Percentiles rank a stretch among this genome's conserved stretches.
Conservation (phyloP, 2,888 invertebrate genomes). For the Incurvaria masculella region DNA sequence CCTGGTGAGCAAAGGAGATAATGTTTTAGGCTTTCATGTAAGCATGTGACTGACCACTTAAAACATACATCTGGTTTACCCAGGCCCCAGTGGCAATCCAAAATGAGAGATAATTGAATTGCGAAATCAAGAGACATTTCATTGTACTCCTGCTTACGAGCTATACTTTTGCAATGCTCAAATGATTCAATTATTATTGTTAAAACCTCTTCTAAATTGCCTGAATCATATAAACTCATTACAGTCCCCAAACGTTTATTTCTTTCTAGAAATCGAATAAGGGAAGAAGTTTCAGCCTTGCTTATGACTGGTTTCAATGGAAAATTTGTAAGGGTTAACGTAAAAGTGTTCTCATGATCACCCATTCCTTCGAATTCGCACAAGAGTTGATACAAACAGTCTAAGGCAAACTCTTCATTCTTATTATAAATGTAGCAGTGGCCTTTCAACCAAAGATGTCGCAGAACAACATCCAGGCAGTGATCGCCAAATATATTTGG, state of each 20-base stretch:
- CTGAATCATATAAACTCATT: constrained; percentile 61
- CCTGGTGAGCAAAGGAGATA: constrained; percentile 51
- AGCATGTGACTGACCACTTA: constrained; percentile 72
- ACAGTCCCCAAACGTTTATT: constrained; percentile 61
- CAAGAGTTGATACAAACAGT: constrained; percentile 39
- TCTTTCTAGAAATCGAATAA: constrained; percentile 43
- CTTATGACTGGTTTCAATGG: constrained; percentile 37
- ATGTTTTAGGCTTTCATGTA: constrained; percentile 70
- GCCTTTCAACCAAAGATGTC: constrained; percentile 43
- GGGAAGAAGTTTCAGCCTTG: constrained; percentile 31
- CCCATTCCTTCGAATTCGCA: constrained; percentile 46
- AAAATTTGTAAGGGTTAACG: constrained; percentile 35
- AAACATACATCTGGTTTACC: constrained; percentile 63
- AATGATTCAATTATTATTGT: constrained; percentile 67
- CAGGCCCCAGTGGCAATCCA: constrained; percentile 65
- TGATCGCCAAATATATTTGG: constrained; percentile 36
- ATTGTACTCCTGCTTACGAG: constrained; percentile 36
- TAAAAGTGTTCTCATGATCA: constrained; percentile 32
- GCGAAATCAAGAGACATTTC: constrained; percentile 54
- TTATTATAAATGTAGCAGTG: constrained; percentile 41
- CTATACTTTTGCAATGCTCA: constrained; percentile 47
- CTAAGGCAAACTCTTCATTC: constrained; percentile 38
- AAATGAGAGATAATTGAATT: constrained; percentile 57
- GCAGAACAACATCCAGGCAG: constrained; percentile 34
- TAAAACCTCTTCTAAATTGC: constrained; percentile 63